Evolutionary conservation across 2,113 vertebrate species (phyloP).

Genomic region (Emydura subglobosa): DNA sequence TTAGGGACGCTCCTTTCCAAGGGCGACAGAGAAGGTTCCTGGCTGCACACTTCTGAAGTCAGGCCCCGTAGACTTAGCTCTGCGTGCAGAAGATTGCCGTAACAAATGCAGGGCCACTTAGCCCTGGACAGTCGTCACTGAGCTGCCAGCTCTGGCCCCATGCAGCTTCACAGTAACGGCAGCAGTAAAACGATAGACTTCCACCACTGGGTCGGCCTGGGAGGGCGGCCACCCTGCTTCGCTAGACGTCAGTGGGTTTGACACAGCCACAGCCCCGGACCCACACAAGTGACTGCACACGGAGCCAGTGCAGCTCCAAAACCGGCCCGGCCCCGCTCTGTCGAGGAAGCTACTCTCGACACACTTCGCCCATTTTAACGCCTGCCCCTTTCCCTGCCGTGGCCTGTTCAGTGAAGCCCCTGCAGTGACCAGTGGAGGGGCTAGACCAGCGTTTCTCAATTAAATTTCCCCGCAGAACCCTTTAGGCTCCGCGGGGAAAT

Average conservation of each 20-base stretch:
- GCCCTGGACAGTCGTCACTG: not conserved
- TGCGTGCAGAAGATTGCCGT: not conserved
- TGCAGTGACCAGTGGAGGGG: not conserved
- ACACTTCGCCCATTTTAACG: not conserved
- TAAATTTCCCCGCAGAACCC: too few relatives aligned
- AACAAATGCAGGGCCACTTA: not conserved
- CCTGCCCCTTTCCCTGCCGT: not conserved
- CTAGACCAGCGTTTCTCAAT: too few relatives aligned
- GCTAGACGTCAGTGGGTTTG: too few relatives aligned
- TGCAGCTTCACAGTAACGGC: not conserved
- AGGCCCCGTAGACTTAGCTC: not conserved
- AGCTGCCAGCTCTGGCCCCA: not conserved
- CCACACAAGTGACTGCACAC: too few relatives aligned
- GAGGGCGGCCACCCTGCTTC: too few relatives aligned
- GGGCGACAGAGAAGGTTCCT: not conserved
- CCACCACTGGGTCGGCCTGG: too few relatives aligned
- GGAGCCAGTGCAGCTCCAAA: too few relatives aligned
- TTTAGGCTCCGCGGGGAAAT: too few relatives aligned
- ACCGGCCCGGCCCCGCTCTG: too few relatives aligned
- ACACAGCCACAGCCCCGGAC: too few relatives aligned
- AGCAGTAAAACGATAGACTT: not conserved
- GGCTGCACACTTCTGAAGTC: not conserved
- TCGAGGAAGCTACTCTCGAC: too few relatives aligned
- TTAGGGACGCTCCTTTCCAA: not conserved
- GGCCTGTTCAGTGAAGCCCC: too few relatives aligned